Evolutionary conservation across 1,140 invertebrate species (phyloP).

Genomic region (Aricia agestis): DNA sequence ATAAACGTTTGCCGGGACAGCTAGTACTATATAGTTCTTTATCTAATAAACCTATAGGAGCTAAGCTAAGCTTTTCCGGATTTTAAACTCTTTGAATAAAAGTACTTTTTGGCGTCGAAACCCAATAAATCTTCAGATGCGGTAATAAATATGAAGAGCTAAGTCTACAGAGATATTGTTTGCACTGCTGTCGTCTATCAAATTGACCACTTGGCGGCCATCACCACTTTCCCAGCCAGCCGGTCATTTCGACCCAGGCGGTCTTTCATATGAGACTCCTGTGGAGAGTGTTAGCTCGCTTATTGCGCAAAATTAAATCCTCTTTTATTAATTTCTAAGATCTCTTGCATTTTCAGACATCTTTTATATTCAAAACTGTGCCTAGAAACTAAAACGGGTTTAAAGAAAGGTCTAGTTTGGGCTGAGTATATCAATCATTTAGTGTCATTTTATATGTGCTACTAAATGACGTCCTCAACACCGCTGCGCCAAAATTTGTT

Average conservation of each 20-base stretch:
- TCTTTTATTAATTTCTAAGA: background rate
- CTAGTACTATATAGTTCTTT: no score
- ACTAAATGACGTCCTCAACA: no score
- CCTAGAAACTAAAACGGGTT: no score
- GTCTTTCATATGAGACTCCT: slow-evolving; percentile 23
- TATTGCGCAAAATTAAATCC: slow-evolving; percentile 13
- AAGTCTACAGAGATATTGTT: slow-evolving; percentile 19
- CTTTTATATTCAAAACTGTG: background rate
- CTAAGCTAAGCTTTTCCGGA: no score
- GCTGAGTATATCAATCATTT: no score
- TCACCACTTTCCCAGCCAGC: slow-evolving; percentile 17
- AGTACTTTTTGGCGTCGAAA: background rate
- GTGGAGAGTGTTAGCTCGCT: slow-evolving; percentile 1
- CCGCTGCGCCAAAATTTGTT: no score
- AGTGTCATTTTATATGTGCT: no score
- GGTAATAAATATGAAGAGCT: background rate
- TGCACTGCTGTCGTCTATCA: slow-evolving; percentile 25
- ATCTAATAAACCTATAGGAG: no score
- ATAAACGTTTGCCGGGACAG: no score
- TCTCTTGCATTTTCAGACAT: background rate
- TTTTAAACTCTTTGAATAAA: background rate
- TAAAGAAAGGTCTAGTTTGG: no score
- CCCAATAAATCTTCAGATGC: background rate
- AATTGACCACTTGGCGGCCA: slow-evolving; percentile 19
- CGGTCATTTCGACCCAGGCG: slow-evolving; percentile 28